Percentiles rank a stretch among this genome's conserved stretches.
Conservation (phyloP, 30 jellyfish, hydroid and myxozoan species). For the Sanderia malayensis region DNA sequence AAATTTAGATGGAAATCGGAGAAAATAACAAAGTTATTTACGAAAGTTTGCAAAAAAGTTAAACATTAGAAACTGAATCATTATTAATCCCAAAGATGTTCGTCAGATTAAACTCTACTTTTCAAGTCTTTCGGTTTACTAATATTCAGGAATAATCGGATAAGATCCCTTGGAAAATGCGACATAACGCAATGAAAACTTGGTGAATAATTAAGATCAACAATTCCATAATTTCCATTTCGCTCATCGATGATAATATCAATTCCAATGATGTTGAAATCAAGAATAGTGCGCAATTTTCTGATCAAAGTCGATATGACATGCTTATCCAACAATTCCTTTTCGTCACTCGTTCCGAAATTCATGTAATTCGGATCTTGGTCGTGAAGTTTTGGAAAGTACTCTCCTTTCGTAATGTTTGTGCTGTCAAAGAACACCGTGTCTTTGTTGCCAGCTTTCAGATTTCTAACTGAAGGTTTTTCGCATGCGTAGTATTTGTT, state of each 20-base stretch:
- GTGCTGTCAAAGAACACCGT: conserved; percentile 83
- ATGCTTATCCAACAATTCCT: conserved; percentile 59
- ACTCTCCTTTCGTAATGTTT: conserved; percentile 76
- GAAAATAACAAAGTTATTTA: too few relatives aligned
- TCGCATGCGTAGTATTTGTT: conserved; percentile 77
- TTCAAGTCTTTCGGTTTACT: conserved; percentile 17
- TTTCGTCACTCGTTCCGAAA: conserved; percentile 52
- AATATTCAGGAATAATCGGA: conserved; percentile 36
- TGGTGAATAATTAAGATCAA: conserved; percentile 93
- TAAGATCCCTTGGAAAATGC: conserved; percentile 73
- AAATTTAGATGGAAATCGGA: too few relatives aligned
- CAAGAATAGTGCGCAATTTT: conserved; percentile 40
- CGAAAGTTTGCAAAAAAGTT: too few relatives aligned
- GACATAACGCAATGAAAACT: conserved; percentile 87
- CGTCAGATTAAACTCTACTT: conserved; percentile 1
- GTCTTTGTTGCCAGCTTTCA: conserved; percentile 61
- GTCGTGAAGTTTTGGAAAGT: conserved; percentile 53
- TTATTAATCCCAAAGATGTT: too few relatives aligned
- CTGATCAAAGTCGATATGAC: conserved; percentile 60
- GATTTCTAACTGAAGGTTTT: conserved; percentile 88
- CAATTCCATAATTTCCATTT: conserved; percentile 80
- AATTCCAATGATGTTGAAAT: conserved; percentile 72
- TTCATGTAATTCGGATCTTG: conserved; percentile 58
- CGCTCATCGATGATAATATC: conserved; percentile 81
- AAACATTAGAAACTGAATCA: too few relatives aligned